Conservation (phyloP, 2,113 vertebrate genomes). For the Aleadryas rufinucha region DNA sequence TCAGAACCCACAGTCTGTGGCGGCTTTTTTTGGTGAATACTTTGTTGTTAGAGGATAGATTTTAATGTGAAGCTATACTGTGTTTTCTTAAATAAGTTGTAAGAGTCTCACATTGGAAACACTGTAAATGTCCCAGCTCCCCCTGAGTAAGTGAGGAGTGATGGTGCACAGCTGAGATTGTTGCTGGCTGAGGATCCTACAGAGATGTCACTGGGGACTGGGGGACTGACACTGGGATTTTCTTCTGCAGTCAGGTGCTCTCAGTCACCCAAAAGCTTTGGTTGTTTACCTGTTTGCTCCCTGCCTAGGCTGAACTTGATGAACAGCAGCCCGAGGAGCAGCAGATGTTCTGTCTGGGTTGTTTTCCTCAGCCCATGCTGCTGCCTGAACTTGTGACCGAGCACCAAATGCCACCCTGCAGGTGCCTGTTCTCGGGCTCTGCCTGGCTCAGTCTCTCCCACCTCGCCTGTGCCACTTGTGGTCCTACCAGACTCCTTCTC, state of each 20-base stretch:
- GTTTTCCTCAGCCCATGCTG: not conserved
- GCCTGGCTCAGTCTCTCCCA: not conserved
- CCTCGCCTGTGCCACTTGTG: rapidly evolving
- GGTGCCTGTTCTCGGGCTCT: not conserved
- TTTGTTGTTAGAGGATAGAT: not conserved
- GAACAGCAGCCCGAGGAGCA: not conserved
- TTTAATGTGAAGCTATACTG: not conserved
- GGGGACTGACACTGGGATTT: not conserved
- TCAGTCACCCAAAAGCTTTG: not conserved
- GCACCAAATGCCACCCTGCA: not conserved
- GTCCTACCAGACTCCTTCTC: not conserved
- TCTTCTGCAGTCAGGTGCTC: not conserved
- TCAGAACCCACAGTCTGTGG: not conserved
- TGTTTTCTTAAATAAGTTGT: not conserved
- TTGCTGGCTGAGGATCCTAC: not conserved
- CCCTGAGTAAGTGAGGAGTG: not conserved
- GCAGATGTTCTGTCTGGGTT: conserved; percentile 11
- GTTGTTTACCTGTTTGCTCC: conserved; percentile 22
- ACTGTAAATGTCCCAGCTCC: not conserved
- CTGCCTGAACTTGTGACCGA: not conserved
- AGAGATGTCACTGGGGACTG: not conserved
- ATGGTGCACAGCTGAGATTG: not conserved
- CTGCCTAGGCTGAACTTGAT: not conserved
- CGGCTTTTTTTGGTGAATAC: not conserved
- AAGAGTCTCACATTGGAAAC: not conserved